Base-by-base conservation (phyloP, 1,140 invertebrate species). In the Bombus balteatus region DNA sequence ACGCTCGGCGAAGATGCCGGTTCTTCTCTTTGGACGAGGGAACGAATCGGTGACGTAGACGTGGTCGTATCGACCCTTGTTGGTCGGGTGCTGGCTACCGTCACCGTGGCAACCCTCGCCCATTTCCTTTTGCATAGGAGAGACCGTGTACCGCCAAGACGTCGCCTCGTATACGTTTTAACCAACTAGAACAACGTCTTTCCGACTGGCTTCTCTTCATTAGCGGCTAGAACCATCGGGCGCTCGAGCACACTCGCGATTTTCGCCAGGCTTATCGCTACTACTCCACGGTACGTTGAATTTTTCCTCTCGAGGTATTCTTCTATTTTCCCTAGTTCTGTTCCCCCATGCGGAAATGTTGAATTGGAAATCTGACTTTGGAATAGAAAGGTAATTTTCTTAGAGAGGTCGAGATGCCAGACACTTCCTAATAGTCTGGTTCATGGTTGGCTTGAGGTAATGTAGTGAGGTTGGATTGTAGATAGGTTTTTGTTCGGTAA, bases 71-170 rank as follows among this genome's bases (percentile, higher is more conserved):
- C 91, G 91, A 92, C 91, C 91, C 89, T 91, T 47, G 65, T 62
- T 22, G 78, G 66, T 74, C 78, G 83, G 86, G 87, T 87, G 89
- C 85, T 83, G 81, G 84, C 65, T 74, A 43, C 71, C 89, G 92
- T 92, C 89, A 92, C 90, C 89, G 87, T 91, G 87, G 87, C 91
- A 91, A 92, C 89, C 91, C 89, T 89, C 90, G 87, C 81, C 83
- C 86, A 71, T 88, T 89, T 92, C 86, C 90, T 91, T 91, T 91
- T 89, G 85, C 89, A 85, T 89, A 90, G 81, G 68, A 83, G 77
- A 76, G 41, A n/a, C 74, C 28, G 80, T 34, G 28, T 34, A 28
- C 5, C 71, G 78, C 15, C 47, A 43, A 89, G 81, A 71, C 59
- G 75, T 66, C 32, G 81, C 86, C 85, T 74, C 68, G 59, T 57